Conservation (phyloP, 1,140 invertebrate genomes). For the Drosophila grimshawi region DNA sequence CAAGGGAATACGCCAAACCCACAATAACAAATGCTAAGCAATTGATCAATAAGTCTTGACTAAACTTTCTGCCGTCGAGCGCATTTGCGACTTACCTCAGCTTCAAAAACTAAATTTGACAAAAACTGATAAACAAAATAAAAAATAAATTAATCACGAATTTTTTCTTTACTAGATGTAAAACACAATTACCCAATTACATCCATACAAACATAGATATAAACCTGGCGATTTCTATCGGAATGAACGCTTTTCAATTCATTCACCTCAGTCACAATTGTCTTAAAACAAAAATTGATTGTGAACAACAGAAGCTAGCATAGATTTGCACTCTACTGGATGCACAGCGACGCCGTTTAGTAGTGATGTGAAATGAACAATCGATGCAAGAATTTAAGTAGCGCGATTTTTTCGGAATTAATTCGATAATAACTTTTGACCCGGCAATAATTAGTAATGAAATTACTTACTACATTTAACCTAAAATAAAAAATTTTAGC, state of each 20-base stretch:
- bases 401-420: background rate
- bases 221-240: background rate
- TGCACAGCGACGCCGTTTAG: background rate
- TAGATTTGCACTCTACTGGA: background rate
- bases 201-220: conserved; percentile 1
- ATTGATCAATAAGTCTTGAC: background rate
- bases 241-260: no score
- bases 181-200: background rate
- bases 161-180: conserved; percentile 8
- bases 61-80: no score
- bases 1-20: background rate
- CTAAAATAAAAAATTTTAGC: background rate
- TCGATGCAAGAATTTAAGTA: conserved; percentile 4
- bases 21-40: background rate
- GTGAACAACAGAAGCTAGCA: no score
- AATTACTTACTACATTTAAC: background rate
- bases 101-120: background rate
- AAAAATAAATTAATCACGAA: background rate
- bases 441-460: background rate
- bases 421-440: background rate
- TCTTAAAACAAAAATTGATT: no score
- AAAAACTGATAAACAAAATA: conserved; percentile 20
- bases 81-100: background rate
- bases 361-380: background rate
- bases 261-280: no score